Evolutionary conservation across 2,113 vertebrate genomes (phyloP).

Genomic region (Psephotus haematonotus): DNA sequence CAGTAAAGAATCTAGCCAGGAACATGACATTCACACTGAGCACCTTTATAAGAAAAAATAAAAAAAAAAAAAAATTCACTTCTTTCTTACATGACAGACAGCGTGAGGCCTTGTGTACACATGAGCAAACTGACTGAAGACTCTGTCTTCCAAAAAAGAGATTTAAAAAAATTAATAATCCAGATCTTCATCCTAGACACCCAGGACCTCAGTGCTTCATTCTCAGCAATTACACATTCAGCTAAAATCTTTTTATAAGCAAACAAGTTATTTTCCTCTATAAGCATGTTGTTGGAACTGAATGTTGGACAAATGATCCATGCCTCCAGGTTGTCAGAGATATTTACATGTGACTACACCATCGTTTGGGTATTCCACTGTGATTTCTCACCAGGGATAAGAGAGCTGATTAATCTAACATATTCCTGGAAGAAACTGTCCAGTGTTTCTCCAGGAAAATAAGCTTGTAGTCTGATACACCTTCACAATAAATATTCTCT

Average conservation of each 20-base stretch:
- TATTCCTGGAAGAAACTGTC: background rate
- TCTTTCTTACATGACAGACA: background rate
- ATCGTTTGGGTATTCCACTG: slow-evolving; percentile 12
- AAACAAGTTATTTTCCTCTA: slow-evolving; percentile 21
- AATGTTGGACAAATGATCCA: background rate
- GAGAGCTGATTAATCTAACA: slow-evolving; percentile 24
- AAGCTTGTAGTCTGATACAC: background rate
- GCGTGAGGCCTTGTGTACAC: background rate
- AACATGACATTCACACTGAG: background rate
- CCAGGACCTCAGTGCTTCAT: background rate
- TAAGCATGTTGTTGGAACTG: background rate
- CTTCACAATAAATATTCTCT: background rate
- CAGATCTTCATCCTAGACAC: background rate
- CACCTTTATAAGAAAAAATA: slow-evolving; percentile 22
- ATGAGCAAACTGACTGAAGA: background rate
- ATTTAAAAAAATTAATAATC: background rate
- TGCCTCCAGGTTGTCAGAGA: slow-evolving; percentile 44
- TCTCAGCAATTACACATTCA: background rate
- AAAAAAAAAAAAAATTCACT: background rate
- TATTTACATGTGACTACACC: slow-evolving; percentile 34
- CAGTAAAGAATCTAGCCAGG: background rate
- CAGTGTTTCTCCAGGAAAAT: background rate
- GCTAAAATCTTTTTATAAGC: background rate
- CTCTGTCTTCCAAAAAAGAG: background rate
- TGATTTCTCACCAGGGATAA: background rate